A percentile compares a stretch with the other conserved stretches of the same genome.
phyloP scores from a whole-genome alignment of 2,888 invertebrate species.

The Endomychus coccineus region DNA sequence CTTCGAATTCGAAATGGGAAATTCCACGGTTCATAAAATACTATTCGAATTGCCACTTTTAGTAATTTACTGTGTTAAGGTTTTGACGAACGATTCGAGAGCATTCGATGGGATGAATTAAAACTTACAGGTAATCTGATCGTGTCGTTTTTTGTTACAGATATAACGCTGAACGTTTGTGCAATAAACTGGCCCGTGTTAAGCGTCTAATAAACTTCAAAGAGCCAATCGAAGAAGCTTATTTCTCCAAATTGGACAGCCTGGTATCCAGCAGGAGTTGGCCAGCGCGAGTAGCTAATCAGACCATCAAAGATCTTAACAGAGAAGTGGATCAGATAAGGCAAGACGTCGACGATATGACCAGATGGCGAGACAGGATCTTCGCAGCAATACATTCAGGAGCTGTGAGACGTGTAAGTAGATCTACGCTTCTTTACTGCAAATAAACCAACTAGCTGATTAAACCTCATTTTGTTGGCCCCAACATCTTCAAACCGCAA shows the following conservation, averaged over 20 bases:
- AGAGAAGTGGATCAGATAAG: slow-evolving; percentile 61
- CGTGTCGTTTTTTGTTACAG: too few species aligned
- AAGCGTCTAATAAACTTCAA: slow-evolving; percentile 58
- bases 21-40: too few species aligned
- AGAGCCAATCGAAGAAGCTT: slow-evolving; percentile 66
- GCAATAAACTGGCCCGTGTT: slow-evolving; percentile 60
- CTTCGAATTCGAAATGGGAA: too few species aligned
- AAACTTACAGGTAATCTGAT: too few species aligned
- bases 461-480: too few species aligned
- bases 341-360: slow-evolving; percentile 62
- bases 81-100: too few species aligned
- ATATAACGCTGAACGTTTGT: slow-evolving; percentile 70
- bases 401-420: slow-evolving; percentile 51
- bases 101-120: too few species aligned
- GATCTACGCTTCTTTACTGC: background rate
- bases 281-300: slow-evolving; percentile 60
- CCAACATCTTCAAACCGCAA: too few species aligned
- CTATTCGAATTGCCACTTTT: too few species aligned
- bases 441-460: background rate
- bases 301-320: slow-evolving; percentile 54
- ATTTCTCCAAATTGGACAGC: slow-evolving; percentile 79
- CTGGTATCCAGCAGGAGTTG: slow-evolving; percentile 67
- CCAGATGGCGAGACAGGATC: slow-evolving; percentile 69
- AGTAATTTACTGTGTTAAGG: too few species aligned
- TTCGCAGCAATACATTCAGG: slow-evolving; percentile 61